These are phyloP conservation scores for Nephrocerus scutellatus DNA, from an alignment of 2,888 invertebrate species.

Conservation along the genomic window DNA sequence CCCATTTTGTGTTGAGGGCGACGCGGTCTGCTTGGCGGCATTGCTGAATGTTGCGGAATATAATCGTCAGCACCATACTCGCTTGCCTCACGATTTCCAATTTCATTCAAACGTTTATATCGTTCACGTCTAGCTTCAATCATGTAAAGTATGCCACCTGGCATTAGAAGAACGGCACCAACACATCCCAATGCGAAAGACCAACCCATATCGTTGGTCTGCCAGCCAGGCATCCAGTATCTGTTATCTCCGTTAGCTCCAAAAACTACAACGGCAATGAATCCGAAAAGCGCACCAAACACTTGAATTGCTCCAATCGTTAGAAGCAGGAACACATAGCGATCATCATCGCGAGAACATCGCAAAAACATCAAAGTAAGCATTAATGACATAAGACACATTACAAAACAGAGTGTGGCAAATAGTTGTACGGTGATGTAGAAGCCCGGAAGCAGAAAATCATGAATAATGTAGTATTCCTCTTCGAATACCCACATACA, in stretches of 20 bases:
- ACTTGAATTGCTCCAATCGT: constrained; percentile 67
- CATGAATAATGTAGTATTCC: constrained; percentile 90
- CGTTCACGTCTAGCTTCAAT: constrained; percentile 75
- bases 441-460: constrained; percentile 82
- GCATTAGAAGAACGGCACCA: constrained; percentile 67
- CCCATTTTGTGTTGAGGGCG: constrained; percentile 35
- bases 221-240: constrained; percentile 95
- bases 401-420: constrained; percentile 79
- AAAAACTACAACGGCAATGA: constrained; percentile 79
- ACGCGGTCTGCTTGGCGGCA: constrained; percentile 36
- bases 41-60: constrained; percentile 33
- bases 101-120: constrained; percentile 65
- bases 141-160: constrained; percentile 72
- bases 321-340: constrained; percentile 65
- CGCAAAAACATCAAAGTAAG: constrained; percentile 66
- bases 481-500: constrained; percentile 98
- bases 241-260: constrained; percentile 85
- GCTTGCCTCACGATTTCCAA: constrained; percentile 59
- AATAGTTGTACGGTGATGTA: constrained; percentile 91
- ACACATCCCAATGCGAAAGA: constrained; percentile 81
- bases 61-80: constrained; percentile 58
- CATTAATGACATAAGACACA: constrained; percentile 68
- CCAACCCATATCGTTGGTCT: constrained; percentile 92
- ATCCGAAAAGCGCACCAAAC: constrained; percentile 70
- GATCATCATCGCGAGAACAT: constrained; percentile 69